phyloP scores from a whole-genome alignment of 2,888 invertebrate species.

The Volucella zonaria region DNA sequence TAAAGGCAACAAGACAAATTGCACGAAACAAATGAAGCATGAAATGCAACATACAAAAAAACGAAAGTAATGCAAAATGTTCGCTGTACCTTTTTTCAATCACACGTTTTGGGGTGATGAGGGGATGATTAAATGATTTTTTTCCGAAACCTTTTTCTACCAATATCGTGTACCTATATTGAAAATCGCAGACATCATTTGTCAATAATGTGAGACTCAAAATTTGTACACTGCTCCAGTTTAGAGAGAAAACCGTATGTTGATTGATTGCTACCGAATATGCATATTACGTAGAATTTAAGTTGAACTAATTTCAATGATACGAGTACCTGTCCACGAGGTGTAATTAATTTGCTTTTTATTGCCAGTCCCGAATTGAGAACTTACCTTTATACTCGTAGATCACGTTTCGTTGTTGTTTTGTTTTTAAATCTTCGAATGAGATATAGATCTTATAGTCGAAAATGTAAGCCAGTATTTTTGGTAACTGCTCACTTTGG shows the following conservation, averaged over 20 bases:
- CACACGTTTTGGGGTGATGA: conserved; percentile 51
- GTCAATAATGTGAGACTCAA: conserved; percentile 54
- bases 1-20: conserved; percentile 64
- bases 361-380: conserved; percentile 38
- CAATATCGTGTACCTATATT: conserved; percentile 36
- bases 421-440: conserved; percentile 21
- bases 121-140: conserved; percentile 66
- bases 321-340: conserved; percentile 12
- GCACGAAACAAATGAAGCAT: conserved; percentile 70
- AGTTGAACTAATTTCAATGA: conserved; percentile 59
- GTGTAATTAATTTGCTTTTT: conserved; percentile 57
- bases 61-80: conserved; percentile 39
- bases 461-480: conserved; percentile 48
- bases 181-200: conserved; percentile 67
- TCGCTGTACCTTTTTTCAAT: conserved; percentile 59
- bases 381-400: conserved; percentile 30
- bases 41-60: conserved; percentile 56
- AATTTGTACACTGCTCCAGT: conserved; percentile 34
- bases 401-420: conserved; percentile 62
- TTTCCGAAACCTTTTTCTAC: conserved; percentile 21
- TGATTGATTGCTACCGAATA: conserved; percentile 59
- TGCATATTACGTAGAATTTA: conserved; percentile 45
- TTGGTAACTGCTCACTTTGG: conserved; percentile 76
- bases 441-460: conserved; percentile 57
- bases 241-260: conserved; percentile 55